A percentile compares a stretch with the other conserved stretches of the same genome.
These are phyloP conservation scores for Atlantisia rogersi DNA, from an alignment of 2,113 vertebrate genomes.

Conservation along the genomic window DNA sequence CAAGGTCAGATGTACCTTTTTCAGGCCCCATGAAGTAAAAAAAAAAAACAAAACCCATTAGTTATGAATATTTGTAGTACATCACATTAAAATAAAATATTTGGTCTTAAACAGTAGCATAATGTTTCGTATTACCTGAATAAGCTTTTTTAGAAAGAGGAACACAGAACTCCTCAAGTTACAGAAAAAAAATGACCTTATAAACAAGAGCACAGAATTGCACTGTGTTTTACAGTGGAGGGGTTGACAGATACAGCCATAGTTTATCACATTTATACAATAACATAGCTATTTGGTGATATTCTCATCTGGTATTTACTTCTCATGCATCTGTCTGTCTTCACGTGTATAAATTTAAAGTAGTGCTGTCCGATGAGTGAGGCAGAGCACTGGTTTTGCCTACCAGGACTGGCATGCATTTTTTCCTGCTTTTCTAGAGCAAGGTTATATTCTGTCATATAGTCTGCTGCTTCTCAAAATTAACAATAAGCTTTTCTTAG, in stretches of 20 bases:
- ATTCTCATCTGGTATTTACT: conserved; percentile 28
- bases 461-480: conserved; percentile 2
- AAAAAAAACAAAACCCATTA: not conserved
- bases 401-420: not conserved
- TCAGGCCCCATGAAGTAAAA: not conserved
- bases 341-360: conserved; percentile 17
- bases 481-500: not conserved
- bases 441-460: not conserved
- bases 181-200: not conserved
- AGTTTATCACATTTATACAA: not conserved
- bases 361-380: not conserved
- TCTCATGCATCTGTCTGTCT: not conserved
- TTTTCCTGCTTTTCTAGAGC: not conserved
- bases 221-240: not conserved
- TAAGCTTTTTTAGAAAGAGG: not conserved
- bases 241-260: not conserved
- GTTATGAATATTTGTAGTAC: not conserved
- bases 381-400: not conserved
- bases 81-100: not conserved
- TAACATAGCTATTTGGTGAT: conserved; percentile 6
- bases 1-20: not conserved
- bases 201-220: not conserved
- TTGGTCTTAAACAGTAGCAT: not conserved
- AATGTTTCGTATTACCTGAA: not conserved
- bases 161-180: not conserved